Evolutionary conservation across 2,888 invertebrate species (phyloP), one percentile per base, ranked within the genome.

Genomic region (Microchrysa polita): DNA sequence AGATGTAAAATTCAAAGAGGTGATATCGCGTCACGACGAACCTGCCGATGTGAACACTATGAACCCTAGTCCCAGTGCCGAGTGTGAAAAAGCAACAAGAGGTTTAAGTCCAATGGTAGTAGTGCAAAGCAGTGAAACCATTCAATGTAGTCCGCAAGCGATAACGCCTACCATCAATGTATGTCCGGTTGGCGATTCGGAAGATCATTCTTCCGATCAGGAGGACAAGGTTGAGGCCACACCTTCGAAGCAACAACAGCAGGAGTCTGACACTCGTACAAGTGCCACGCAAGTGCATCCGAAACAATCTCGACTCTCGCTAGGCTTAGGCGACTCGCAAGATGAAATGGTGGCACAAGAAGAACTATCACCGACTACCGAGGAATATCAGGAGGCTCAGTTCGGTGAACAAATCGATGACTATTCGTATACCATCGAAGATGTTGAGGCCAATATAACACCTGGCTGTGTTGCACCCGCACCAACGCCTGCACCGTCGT

Each of bases 401-500:
- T 84, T 83, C 60, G 79, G 78, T 77, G 80, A 74, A 61, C 78
- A 76, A 76, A 79, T 78, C 74, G 82, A 78, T 73, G 81, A 80
- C 42, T 83, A 80, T 48, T 81, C 82, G 34, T 81, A 80, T 59
- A 82, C 83, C 72, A 81, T 82, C 63, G 79, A 78, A 18, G 82
- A 82, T 67, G 80, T 80, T 0, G 80, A 81, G 60, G 77, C 78
- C n/a, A 73, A 72, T 5, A 76, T 80, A 69, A 73, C 78, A 1
- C 82, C 82, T 20, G 80, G 80, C 40, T 80, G 79, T 77, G 81
- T 84, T 77, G 82, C 84, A 9, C 84, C 83, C 4, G 82, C 82
- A 22, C 83, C 83, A 72, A 83, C 83, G 73, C 84, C 84, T 75
- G 83, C 81, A 63, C 83, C 82, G 14, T 83, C 88, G 2, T 84